Conservation (phyloP, 2,113 vertebrate species). For the Progne subis region DNA sequence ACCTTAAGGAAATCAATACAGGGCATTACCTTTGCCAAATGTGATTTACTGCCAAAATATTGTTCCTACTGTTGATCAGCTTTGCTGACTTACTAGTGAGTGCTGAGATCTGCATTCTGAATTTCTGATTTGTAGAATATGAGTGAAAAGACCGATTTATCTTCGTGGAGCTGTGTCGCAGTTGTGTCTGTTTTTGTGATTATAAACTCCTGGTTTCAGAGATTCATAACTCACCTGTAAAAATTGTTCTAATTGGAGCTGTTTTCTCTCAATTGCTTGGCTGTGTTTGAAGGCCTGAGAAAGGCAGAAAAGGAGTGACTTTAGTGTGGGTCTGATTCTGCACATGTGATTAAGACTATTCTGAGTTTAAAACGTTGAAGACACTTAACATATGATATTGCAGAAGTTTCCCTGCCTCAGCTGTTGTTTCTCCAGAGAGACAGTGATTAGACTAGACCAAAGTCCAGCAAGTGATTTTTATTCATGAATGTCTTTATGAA, state of each 20-base stretch:
- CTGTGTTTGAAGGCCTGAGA: neutral
- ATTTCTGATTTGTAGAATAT: constrained; percentile 33
- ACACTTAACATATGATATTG: neutral
- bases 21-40: neutral
- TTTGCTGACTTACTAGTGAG: constrained; percentile 28
- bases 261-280: neutral
- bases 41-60: constrained; percentile 36
- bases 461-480: constrained; percentile 11
- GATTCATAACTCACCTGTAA: neutral
- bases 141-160: constrained; percentile 25
- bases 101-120: constrained; percentile 13
- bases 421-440: neutral
- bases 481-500: neutral
- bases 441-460: neutral
- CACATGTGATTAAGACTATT: neutral
- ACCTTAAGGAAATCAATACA: neutral
- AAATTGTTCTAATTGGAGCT: constrained; percentile 8
- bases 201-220: constrained; percentile 8
- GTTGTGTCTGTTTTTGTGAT: neutral
- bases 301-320: neutral
- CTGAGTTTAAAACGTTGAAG: neutral
- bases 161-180: neutral
- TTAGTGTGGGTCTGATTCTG: neutral
- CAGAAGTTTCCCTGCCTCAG: neutral
- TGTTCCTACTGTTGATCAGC: constrained; percentile 5